Conservation (phyloP, 2,113 vertebrate species). For the Dromaius novaehollandiae region DNA sequence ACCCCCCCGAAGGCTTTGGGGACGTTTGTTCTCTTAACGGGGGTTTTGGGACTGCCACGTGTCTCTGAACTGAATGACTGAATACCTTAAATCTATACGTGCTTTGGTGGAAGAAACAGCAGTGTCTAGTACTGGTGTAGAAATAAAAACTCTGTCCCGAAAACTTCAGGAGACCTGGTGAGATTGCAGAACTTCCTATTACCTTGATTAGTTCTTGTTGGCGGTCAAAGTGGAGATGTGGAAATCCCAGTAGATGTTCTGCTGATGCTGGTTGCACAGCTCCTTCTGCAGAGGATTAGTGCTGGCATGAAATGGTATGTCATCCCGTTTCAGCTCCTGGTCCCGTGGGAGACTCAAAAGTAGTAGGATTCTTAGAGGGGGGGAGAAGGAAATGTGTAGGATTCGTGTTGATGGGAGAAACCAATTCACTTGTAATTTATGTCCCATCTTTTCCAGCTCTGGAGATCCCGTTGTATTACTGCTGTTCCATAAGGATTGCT, state of each 20-base stretch:
- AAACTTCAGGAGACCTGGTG: neutral
- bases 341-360: neutral
- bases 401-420: neutral
- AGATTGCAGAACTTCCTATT: neutral
- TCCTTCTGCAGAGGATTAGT: neutral
- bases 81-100: accelerated
- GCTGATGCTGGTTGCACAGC: accelerated
- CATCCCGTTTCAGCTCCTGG: neutral
- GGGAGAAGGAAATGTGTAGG: neutral
- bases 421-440: neutral
- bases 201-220: neutral
- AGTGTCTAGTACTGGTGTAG: neutral
- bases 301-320: accelerated
- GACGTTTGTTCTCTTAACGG: neutral
- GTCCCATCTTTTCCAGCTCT: neutral
- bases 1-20: neutral
- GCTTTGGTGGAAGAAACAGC: neutral
- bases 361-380: neutral
- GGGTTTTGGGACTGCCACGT: neutral
- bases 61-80: neutral
- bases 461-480: accelerated
- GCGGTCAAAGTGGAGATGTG: neutral
- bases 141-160: neutral
- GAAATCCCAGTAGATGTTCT: neutral
- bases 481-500: neutral